These are phyloP conservation scores for Siphamia tubifer DNA, from an alignment of 2,113 vertebrate species.

Conservation along the genomic window DNA sequence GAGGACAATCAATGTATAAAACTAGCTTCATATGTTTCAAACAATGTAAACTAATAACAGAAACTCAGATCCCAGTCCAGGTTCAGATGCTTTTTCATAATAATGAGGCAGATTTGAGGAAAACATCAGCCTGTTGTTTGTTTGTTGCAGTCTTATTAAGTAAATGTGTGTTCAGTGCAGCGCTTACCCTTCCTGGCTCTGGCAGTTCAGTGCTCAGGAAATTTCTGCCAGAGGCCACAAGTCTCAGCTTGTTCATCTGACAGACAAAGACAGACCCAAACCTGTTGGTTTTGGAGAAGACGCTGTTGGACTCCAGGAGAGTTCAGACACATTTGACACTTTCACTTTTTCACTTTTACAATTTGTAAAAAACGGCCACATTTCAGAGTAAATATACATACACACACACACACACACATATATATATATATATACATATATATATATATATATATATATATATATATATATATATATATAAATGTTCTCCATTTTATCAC, in stretches of 20 bases:
- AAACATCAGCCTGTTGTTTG: neutral
- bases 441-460: too few species aligned
- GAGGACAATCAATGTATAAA: too few species aligned
- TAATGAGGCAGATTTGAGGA: constrained; percentile 15
- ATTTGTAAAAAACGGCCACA: too few species aligned
- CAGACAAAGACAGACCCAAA: constrained; percentile 40
- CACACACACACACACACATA: too few species aligned
- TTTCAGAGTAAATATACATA: too few species aligned
- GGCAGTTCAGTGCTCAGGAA: constrained; percentile 56
- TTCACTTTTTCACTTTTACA: too few species aligned
- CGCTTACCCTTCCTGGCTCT: constrained; percentile 38
- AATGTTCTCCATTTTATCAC: too few species aligned
- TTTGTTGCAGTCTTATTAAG: neutral
- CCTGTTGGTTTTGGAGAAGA: constrained; percentile 37
- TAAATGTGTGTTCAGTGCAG: constrained; percentile 18
- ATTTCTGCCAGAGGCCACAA: constrained; percentile 56
- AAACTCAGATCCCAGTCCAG: constrained; percentile 4
- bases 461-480: too few species aligned
- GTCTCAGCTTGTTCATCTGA: constrained; percentile 47
- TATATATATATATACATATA: too few species aligned
- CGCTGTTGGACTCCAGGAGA: constrained; percentile 36
- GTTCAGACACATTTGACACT: too few species aligned
- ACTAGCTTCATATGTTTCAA: constrained; percentile 23
- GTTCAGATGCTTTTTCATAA: constrained; percentile 2
- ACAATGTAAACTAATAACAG: constrained; percentile 9